Conservation (phyloP, 2,113 vertebrate species). For the Sylvietta virens region DNA sequence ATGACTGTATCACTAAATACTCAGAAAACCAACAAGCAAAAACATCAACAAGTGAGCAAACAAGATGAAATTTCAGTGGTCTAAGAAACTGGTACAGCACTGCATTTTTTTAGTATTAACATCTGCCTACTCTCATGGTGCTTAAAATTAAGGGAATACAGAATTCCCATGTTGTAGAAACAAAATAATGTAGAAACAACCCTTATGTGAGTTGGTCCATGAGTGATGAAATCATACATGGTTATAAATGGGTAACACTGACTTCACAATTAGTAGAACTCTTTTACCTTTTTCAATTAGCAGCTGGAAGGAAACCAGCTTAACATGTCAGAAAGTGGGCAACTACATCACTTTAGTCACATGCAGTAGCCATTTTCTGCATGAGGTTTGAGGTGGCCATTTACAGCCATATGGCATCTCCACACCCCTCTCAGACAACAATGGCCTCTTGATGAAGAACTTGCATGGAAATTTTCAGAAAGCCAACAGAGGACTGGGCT, state of each 20-base stretch:
- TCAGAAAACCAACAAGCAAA: background rate
- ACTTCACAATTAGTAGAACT: background rate
- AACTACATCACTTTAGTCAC: background rate
- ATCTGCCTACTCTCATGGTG: background rate
- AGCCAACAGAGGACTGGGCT: background rate
- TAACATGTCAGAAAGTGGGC: background rate
- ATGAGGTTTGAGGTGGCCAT: background rate
- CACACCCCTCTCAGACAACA: fast-evolving
- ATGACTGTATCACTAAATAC: background rate
- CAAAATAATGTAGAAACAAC: background rate
- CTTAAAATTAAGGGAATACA: background rate
- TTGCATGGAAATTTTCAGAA: background rate
- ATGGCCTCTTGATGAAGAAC: background rate
- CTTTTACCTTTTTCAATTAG: background rate
- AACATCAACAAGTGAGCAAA: background rate
- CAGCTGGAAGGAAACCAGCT: background rate
- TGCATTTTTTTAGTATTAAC: background rate
- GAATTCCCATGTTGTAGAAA: background rate
- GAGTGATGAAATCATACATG: background rate
- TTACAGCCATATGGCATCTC: background rate
- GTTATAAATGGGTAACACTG: background rate
- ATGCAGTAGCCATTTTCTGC: background rate
- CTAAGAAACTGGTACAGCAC: background rate
- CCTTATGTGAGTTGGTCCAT: background rate
- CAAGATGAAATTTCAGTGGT: background rate